phyloP scores from a whole-genome alignment of 92 coral and sea anemone genomes.

The Ricordea florida region DNA sequence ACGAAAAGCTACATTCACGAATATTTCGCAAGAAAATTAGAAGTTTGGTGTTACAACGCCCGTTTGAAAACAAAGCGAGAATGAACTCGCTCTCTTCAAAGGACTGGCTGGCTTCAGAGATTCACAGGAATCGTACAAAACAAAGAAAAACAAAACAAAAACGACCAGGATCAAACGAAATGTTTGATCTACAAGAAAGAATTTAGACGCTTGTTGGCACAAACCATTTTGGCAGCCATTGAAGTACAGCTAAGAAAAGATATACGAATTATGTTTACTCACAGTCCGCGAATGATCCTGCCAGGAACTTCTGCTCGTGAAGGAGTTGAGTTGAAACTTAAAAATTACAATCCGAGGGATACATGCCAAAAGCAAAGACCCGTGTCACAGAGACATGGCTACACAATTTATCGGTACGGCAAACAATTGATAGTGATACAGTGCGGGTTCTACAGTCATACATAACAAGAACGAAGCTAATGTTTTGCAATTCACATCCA shows the following conservation, averaged over 20 bases:
- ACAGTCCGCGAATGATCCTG: background rate
- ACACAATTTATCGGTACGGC: slow-evolving; percentile 20
- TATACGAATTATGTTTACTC: slow-evolving; percentile 12
- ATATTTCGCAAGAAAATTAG: slow-evolving; percentile 14
- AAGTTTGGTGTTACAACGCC: slow-evolving; percentile 12
- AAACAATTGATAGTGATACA: slow-evolving; percentile 12
- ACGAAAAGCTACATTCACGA: background rate
- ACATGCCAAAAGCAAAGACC: background rate
- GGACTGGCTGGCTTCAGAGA: background rate
- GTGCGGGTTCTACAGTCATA: slow-evolving; percentile 43
- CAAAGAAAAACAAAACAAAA: background rate
- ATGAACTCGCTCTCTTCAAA: background rate
- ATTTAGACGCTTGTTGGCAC: slow-evolving; percentile 14
- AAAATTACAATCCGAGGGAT: slow-evolving; percentile 16
- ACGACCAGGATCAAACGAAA: background rate
- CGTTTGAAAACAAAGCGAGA: slow-evolving; percentile 13
- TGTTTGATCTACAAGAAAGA: background rate
- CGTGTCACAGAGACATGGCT: background rate
- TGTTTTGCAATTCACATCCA: slow-evolving; percentile 98
- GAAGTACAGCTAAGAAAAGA: background rate
- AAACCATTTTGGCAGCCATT: background rate
- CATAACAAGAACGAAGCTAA: slow-evolving; percentile 59
- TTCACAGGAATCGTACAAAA: background rate
- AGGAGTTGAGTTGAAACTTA: background rate
- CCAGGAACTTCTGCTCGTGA: background rate